Evolutionary conservation across 2,888 invertebrate genomes (phyloP).

Genomic region (Pachydiplax longipennis): DNA sequence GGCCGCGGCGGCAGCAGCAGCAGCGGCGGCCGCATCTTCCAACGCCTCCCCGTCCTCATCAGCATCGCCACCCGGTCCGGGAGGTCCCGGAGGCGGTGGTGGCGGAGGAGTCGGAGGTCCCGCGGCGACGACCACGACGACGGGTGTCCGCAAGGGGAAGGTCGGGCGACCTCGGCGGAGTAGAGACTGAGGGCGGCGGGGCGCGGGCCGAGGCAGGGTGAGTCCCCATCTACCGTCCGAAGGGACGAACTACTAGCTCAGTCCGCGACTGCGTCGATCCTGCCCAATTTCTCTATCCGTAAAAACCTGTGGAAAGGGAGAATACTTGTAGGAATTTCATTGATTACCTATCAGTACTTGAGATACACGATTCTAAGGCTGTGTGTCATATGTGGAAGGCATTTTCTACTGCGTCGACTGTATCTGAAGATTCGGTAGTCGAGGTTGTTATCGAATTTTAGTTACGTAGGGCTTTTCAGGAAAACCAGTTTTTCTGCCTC

Average conservation of each 20-base stretch:
- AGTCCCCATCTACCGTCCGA: neutral
- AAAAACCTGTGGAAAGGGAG: neutral
- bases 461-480: neutral
- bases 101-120: conserved; percentile 29
- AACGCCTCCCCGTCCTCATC: conserved; percentile 59
- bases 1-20: conserved; percentile 65
- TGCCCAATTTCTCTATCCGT: neutral
- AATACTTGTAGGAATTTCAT: neutral
- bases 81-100: conserved; percentile 26
- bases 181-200: conserved; percentile 75
- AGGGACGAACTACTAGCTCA: neutral
- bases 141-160: conserved; percentile 81
- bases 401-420: neutral
- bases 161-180: conserved; percentile 87
- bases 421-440: neutral
- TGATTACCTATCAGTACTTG: neutral
- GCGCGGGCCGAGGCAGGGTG: conserved; percentile 47
- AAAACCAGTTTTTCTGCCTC: no score
- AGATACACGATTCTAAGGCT: neutral
- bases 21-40: conserved; percentile 68
- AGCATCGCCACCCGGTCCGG: conserved; percentile 32
- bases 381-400: neutral
- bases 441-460: no score
- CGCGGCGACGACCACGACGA: conserved; percentile 50
- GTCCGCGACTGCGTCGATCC: neutral